These are phyloP conservation scores for Euborellia annulipes DNA, from an alignment of 1,140 invertebrate species.

Conservation along the genomic window DNA sequence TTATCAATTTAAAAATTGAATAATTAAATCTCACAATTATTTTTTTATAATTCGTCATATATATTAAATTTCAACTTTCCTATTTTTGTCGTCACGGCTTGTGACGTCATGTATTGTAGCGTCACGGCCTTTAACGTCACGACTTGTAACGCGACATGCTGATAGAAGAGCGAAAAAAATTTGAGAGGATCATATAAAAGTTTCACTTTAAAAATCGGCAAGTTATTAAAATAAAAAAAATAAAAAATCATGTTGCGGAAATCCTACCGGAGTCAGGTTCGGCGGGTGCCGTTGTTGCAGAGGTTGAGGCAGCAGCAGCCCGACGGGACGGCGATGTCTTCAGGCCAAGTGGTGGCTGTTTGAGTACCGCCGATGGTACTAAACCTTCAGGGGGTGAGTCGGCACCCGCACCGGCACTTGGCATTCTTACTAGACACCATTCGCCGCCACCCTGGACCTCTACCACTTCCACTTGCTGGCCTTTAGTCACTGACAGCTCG, in stretches of 20 bases:
- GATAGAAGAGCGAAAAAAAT: too few relatives aligned
- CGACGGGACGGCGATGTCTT: slow-evolving; percentile 8
- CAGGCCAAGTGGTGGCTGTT: slow-evolving; percentile 46
- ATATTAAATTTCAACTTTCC: too few relatives aligned
- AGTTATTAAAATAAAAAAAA: too few relatives aligned
- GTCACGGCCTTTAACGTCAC: too few relatives aligned
- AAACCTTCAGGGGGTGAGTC: slow-evolving; percentile 55
- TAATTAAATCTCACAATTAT: too few relatives aligned
- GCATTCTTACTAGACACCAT: slow-evolving; percentile 45
- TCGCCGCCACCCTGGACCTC: slow-evolving; percentile 44
- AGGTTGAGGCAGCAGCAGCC: slow-evolving; percentile 20
- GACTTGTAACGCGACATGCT: too few relatives aligned
- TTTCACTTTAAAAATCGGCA: too few relatives aligned
- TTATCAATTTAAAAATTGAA: too few relatives aligned
- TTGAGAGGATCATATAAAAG: too few relatives aligned
- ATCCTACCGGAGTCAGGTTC: slow-evolving; percentile 17
- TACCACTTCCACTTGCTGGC: slow-evolving; percentile 83
- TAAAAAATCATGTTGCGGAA: slow-evolving; percentile 20
- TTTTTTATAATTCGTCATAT: too few relatives aligned
- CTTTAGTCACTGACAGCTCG: slow-evolving; percentile 63
- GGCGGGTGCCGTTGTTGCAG: slow-evolving; percentile 18
- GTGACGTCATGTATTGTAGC: too few relatives aligned
- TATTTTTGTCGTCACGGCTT: too few relatives aligned
- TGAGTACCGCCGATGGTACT: slow-evolving; percentile 65
- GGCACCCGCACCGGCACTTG: slow-evolving; percentile 34